Base-by-base conservation (phyloP, 2,888 invertebrate species). In the Galerucella pusilla region DNA sequence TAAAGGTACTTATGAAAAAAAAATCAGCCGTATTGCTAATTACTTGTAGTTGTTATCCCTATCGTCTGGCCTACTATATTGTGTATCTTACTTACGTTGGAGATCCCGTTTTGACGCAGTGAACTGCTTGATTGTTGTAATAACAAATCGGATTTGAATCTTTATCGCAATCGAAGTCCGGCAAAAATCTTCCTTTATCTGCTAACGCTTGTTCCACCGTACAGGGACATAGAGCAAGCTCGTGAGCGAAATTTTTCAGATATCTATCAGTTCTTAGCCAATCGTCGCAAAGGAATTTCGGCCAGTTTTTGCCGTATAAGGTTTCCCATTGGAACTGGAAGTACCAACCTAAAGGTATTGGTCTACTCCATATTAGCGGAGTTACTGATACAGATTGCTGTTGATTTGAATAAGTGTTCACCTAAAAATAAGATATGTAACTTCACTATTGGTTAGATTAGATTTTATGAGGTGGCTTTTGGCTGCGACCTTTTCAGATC, bases 271-370 rank as follows among this genome's bases (percentile, higher is more conserved):
- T 92, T 86, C 93, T 92, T 60, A 97, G 92, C 98, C 98, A 99
- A 81, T 93, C 93, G 86, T 96, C 94, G 87, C 99, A 99, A 84
- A 96, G 90, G 5, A 91, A 88, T 75, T 93, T 91, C 0, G 96
- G 91, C 98, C 98, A 99, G 74, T 92, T 91, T 6, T 87, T 85
- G 0, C 98, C 98, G 81, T 94, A 92, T 66, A 91, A 86, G 20
- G 92, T 89, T 85, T 95, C 93, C 97, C 97, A 98, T 86, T 97
- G 97, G 0, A 94, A 92, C 0, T 91, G 92, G 85, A 97, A 97
- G 86, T 97, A 98, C 97, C 97, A 98, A 1, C 91, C 96, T 12
- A 98, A 88, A 2, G 98, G 97, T 78, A 98, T 94, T 0, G 97
- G 97, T 74, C 93, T 91, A 84, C 96, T 96, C 97, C 97, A 98